Conservation (phyloP, 2,888 invertebrate genomes). For the Epirrhoe tristata region DNA sequence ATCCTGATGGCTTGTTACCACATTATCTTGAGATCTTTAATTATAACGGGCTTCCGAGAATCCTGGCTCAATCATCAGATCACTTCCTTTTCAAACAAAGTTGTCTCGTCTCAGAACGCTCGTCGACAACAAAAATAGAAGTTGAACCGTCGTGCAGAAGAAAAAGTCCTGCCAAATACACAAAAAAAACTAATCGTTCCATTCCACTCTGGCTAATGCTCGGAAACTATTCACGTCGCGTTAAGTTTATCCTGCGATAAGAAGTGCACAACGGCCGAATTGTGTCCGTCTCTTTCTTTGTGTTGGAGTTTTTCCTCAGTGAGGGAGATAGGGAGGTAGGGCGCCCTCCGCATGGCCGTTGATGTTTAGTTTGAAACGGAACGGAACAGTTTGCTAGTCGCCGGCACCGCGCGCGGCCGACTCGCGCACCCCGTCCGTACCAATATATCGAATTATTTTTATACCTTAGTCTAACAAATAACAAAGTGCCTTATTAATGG, state of each 20-base stretch:
- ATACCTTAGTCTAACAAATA: conserved; percentile 65
- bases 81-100: conserved; percentile 61
- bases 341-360: conserved; percentile 79
- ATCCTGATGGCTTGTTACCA: conserved; percentile 49
- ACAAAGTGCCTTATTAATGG: conserved; percentile 80
- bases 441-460: conserved; percentile 75
- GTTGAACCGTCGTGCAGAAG: conserved; percentile 59
- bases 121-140: conserved; percentile 72
- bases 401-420: conserved; percentile 81
- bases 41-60: conserved; percentile 62
- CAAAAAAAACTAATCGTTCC: conserved; percentile 75
- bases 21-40: conserved; percentile 51
- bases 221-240: conserved; percentile 78
- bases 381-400: conserved; percentile 83
- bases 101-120: conserved; percentile 56
- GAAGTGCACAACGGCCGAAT: conserved; percentile 64
- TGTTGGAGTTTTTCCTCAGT: conserved; percentile 55
- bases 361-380: conserved; percentile 75
- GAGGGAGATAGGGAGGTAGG: conserved; percentile 80
- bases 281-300: conserved; percentile 65
- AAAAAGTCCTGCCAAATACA: conserved; percentile 80
- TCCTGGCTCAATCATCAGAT: conserved; percentile 56
- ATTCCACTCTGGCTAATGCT: conserved; percentile 77
- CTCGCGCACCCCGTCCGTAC: conserved; percentile 74
- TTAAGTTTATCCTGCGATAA: conserved; percentile 83